These are phyloP conservation scores for Drosophila longiperda DNA, from an alignment of 2,888 invertebrate genomes.

Conservation along the genomic window DNA sequence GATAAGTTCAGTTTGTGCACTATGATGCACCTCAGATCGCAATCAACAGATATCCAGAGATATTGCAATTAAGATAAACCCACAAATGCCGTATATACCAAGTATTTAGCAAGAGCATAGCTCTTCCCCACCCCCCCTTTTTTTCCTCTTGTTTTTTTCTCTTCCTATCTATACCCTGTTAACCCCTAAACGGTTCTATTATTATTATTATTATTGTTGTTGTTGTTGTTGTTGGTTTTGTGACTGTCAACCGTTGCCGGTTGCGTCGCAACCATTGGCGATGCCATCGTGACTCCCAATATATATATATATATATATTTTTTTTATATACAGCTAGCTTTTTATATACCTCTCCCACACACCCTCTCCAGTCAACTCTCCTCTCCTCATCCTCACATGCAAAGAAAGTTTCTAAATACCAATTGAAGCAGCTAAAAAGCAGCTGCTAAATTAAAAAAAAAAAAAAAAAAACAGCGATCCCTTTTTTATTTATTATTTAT, in stretches of 20 bases:
- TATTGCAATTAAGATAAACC: slow-evolving; percentile 79
- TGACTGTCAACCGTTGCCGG: slow-evolving; percentile 44
- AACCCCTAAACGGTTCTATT: slow-evolving; percentile 54
- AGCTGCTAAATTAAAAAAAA: not conserved
- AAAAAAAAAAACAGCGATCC: slow-evolving; percentile 27
- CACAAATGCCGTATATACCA: slow-evolving; percentile 52
- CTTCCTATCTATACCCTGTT: slow-evolving; percentile 8
- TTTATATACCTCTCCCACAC: too few relatives aligned
- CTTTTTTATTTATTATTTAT: not conserved
- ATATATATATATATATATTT: not conserved
- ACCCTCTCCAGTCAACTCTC: not conserved
- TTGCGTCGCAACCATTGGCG: slow-evolving; percentile 33
- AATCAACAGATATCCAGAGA: slow-evolving; percentile 71
- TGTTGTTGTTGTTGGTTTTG: slow-evolving; percentile 28
- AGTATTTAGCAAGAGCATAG: slow-evolving; percentile 48
- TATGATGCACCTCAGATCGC: slow-evolving; percentile 74
- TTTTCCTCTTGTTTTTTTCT: not conserved
- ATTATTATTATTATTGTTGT: slow-evolving; percentile 22
- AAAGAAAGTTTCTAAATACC: slow-evolving; percentile 45
- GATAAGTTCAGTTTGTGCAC: slow-evolving; percentile 74
- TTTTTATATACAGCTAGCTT: not conserved
- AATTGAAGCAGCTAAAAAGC: slow-evolving; percentile 22
- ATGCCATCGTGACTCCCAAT: slow-evolving; percentile 53
- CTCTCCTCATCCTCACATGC: slow-evolving; percentile 10
- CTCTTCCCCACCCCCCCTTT: not conserved